phyloP scores from a whole-genome alignment of 2,888 invertebrate genomes.

The Aphidoletes aphidimyza region DNA sequence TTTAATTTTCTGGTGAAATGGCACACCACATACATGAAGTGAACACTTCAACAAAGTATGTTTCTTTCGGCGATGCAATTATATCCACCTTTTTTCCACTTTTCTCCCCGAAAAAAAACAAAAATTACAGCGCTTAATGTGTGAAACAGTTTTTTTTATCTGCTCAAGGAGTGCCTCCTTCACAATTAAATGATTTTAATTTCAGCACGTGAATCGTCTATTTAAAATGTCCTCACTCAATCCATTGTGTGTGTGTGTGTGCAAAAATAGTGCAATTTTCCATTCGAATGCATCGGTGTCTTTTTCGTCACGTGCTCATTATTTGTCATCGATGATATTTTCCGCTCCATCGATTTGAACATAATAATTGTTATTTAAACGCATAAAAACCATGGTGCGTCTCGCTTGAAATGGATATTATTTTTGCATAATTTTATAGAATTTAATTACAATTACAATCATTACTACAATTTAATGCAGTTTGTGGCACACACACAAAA shows the following conservation, averaged over 20 bases:
- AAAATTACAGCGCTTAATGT: neutral
- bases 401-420: slow-evolving; percentile 30
- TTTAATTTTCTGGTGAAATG: neutral
- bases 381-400: too few relatives aligned
- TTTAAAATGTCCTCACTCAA: neutral
- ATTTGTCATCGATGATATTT: neutral
- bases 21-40: neutral
- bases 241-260: neutral
- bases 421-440: neutral
- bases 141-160: too few relatives aligned
- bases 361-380: too few relatives aligned
- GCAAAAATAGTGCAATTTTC: neutral
- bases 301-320: neutral
- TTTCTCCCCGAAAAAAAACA: neutral
- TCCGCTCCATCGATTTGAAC: neutral
- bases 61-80: too few relatives aligned
- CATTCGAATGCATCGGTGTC: neutral
- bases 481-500: too few relatives aligned
- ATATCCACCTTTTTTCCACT: too few relatives aligned
- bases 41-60: too few relatives aligned
- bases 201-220: neutral
- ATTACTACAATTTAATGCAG: neutral
- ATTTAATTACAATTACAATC: neutral
- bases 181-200: neutral
- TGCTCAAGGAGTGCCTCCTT: neutral